Percentiles rank a stretch among this genome's conserved stretches.
Conservation (phyloP, 1,140 invertebrate species). For the Oryzaephilus surinamensis region DNA sequence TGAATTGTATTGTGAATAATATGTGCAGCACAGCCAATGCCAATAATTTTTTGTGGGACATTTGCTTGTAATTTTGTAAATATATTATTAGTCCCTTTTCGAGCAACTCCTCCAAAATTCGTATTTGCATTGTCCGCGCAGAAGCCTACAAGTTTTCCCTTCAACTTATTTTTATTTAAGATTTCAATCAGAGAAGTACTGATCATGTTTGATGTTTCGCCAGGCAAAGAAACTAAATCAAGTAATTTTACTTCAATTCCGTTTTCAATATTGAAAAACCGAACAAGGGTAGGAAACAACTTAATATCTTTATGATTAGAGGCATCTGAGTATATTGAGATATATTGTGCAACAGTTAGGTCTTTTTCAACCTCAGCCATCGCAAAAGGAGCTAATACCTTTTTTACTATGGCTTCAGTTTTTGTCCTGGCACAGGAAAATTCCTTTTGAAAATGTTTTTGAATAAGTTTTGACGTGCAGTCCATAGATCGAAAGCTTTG, state of each 20-base stretch:
- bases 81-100: constrained; percentile 5
- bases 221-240: constrained; percentile 12
- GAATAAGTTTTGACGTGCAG: constrained; percentile 18
- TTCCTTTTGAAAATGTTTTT: constrained; percentile 19
- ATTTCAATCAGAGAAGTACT: constrained; percentile 6
- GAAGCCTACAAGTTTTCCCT: constrained; percentile 16
- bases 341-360: constrained; percentile 5
- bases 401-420: constrained; percentile 16
- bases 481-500: constrained; percentile 23
- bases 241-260: constrained; percentile 16
- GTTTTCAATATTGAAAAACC: constrained; percentile 14
- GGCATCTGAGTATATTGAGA: constrained; percentile 17
- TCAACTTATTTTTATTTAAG: constrained; percentile 10
- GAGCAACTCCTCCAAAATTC: constrained; percentile 7
- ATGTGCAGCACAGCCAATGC: constrained; percentile 16
- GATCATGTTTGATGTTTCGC: constrained; percentile 15
- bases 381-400: constrained; percentile 12
- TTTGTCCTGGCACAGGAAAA: constrained; percentile 19
- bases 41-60: constrained; percentile 6
- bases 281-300: constrained; percentile 14
- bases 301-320: constrained; percentile 18
- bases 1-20: constrained; percentile 26
- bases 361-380: constrained; percentile 9
- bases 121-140: constrained; percentile 13
- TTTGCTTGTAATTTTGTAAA: constrained; percentile 2